Conservation (phyloP, 2,113 vertebrate genomes). For the Philantomba maxwellii region DNA sequence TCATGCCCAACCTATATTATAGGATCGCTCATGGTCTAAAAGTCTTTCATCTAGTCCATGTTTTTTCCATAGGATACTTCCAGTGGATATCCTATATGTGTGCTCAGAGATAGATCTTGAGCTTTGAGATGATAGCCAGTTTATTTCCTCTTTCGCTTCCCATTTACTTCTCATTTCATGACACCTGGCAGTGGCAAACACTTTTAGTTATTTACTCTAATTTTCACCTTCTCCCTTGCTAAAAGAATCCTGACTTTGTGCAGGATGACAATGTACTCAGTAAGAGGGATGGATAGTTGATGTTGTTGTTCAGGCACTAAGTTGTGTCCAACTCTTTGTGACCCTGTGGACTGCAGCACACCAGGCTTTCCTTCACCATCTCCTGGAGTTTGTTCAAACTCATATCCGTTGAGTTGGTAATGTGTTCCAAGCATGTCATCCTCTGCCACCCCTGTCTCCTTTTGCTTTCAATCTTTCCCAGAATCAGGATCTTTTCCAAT, state of each 20-base stretch:
- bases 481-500: neutral
- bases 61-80: neutral
- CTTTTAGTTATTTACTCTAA: neutral
- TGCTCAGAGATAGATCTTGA: neutral
- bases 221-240: neutral
- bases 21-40: neutral
- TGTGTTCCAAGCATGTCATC: neutral
- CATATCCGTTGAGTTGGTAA: neutral
- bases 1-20: neutral
- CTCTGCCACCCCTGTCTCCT: neutral
- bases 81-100: neutral
- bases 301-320: neutral
- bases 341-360: neutral
- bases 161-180: neutral
- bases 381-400: neutral
- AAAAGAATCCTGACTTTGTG: neutral
- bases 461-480: neutral
- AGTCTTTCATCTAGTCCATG: neutral
- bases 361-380: neutral
- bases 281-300: neutral
- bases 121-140: neutral
- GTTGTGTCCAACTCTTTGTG: accelerated
- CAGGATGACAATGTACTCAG: neutral
- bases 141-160: neutral
- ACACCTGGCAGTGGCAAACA: neutral